A percentile compares a stretch with the other conserved stretches of the same genome.
These are phyloP conservation scores for Cuculus canorus DNA, from an alignment of 2,797 vertebrate species.

Conservation along the genomic window DNA sequence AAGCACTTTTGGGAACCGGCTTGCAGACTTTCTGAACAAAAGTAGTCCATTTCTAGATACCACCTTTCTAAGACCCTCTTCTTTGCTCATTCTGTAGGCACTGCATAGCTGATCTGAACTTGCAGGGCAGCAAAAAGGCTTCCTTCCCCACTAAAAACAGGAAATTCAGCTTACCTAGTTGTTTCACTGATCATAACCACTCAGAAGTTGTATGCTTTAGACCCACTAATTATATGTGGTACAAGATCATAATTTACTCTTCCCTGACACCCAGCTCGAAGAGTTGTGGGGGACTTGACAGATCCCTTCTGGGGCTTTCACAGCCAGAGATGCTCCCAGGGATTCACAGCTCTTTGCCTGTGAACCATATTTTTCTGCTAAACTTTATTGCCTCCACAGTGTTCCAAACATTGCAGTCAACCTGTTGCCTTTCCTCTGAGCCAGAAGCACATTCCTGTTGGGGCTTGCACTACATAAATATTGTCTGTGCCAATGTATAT, in stretches of 20 bases:
- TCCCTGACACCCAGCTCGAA: not conserved
- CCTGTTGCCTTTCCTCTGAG: not conserved
- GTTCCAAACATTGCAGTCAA: not conserved
- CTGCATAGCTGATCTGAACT: not conserved
- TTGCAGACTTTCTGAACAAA: not conserved
- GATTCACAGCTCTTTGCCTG: not conserved
- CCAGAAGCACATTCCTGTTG: slow-evolving; percentile 15
- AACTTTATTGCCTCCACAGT: not conserved
- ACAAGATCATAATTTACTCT: not conserved
- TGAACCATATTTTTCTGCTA: not conserved
- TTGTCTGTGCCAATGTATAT: not conserved
- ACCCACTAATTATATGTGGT: not conserved
- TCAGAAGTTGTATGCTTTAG: not conserved
- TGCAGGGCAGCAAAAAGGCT: not conserved
- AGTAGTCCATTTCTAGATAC: not conserved
- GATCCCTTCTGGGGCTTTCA: not conserved
- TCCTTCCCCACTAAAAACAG: not conserved
- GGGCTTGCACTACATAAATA: not conserved
- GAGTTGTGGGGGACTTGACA: not conserved
- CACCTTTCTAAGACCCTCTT: not conserved
- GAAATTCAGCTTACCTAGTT: not conserved
- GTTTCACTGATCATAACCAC: not conserved
- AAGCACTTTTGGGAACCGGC: not conserved
- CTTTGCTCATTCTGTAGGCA: not conserved
- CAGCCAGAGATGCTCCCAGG: not conserved